These are phyloP conservation scores for Episyrphus balteatus DNA, from an alignment of 1,140 invertebrate genomes.

Conservation along the genomic window DNA sequence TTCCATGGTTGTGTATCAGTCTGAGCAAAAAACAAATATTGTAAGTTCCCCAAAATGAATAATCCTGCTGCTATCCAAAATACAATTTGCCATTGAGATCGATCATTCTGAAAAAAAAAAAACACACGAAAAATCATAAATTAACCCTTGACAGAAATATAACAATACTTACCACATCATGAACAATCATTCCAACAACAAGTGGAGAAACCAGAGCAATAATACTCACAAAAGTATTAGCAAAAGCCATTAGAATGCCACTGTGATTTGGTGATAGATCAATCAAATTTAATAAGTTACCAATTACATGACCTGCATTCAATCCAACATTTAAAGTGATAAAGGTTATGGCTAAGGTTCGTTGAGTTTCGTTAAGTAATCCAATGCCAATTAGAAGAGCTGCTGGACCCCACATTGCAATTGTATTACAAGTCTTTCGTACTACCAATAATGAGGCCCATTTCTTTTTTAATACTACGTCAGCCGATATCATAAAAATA, in stretches of 20 bases:
- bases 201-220: slow-evolving; percentile 56
- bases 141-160: background rate
- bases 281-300: slow-evolving; percentile 50
- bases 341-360: slow-evolving; percentile 41
- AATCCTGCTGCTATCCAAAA: background rate
- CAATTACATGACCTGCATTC: slow-evolving; percentile 59
- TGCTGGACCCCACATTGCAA: slow-evolving; percentile 44
- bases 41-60: background rate
- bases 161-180: slow-evolving; percentile 35
- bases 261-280: slow-evolving; percentile 62
- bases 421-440: slow-evolving; percentile 52
- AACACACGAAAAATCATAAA: background rate
- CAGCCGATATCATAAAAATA: slow-evolving; percentile 40
- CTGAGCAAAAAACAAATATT: background rate
- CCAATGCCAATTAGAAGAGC: slow-evolving; percentile 46
- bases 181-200: slow-evolving; percentile 46
- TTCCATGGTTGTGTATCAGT: background rate
- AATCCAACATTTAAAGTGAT: slow-evolving; percentile 55
- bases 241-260: slow-evolving; percentile 50
- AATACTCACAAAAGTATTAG: slow-evolving; percentile 57
- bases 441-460: slow-evolving; percentile 10
- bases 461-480: slow-evolving; percentile 47
- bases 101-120: background rate
- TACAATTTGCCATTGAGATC: slow-evolving; percentile 4
- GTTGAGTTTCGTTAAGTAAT: slow-evolving; percentile 26